Conservation (phyloP, 2,113 vertebrate species). For the Macquaria ambigua region DNA sequence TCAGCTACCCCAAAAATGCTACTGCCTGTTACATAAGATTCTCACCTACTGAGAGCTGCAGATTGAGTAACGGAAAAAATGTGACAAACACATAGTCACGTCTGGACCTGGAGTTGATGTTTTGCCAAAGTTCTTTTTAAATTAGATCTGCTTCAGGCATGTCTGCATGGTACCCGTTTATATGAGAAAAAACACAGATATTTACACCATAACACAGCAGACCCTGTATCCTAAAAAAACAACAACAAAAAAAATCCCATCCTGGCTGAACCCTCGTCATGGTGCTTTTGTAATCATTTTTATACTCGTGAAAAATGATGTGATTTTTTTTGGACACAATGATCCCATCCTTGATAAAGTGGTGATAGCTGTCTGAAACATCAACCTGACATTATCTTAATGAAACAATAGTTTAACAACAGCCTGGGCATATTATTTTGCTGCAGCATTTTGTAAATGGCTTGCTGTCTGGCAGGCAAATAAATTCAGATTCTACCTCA, state of each 20-base stretch:
- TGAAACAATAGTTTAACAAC: slow-evolving; percentile 40
- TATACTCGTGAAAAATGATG: neutral
- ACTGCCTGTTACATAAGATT: slow-evolving; percentile 28
- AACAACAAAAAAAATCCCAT: neutral
- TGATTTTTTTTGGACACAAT: slow-evolving; percentile 2
- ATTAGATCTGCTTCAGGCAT: slow-evolving; percentile 36
- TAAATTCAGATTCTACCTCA: slow-evolving; percentile 45
- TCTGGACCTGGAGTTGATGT: slow-evolving; percentile 10
- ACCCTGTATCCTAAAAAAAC: slow-evolving; percentile 15
- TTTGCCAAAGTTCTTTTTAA: slow-evolving; percentile 23
- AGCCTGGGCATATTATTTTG: slow-evolving; percentile 21
- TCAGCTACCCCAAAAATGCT: slow-evolving; percentile 41
- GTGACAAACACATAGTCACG: slow-evolving; percentile 8
- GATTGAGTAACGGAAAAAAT: slow-evolving; percentile 7
- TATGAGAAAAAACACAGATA: slow-evolving; percentile 48
- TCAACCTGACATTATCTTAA: slow-evolving; percentile 35
- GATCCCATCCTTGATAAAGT: slow-evolving; percentile 23
- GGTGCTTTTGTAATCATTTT: slow-evolving; percentile 33
- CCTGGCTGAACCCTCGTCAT: neutral
- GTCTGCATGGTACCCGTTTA: slow-evolving; percentile 63
- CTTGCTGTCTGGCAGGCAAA: slow-evolving; percentile 47
- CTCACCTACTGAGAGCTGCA: slow-evolving; percentile 35
- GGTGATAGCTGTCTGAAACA: slow-evolving; percentile 33
- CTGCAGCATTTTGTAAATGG: slow-evolving; percentile 36
- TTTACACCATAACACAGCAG: slow-evolving; percentile 68